Conservation (phyloP, 2,888 invertebrate species). For the Salticus scenicus region DNA sequence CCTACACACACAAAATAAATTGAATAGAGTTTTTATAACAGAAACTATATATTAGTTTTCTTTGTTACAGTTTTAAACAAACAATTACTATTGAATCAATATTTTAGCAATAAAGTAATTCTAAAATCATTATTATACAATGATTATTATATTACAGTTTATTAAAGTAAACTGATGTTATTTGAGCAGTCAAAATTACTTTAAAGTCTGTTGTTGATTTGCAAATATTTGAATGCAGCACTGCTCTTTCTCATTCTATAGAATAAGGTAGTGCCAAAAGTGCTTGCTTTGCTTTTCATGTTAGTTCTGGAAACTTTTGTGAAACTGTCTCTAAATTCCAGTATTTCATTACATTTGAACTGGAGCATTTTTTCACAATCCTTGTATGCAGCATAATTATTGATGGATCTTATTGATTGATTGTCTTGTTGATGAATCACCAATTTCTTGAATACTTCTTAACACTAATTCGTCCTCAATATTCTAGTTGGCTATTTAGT, state of each 20-base stretch:
- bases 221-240: background rate
- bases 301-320: background rate
- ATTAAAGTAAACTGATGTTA: background rate
- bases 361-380: background rate
- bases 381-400: slow-evolving; percentile 10
- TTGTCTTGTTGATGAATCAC: slow-evolving; percentile 4
- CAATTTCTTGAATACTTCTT: background rate
- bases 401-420: too few species aligned
- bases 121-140: background rate
- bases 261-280: background rate
- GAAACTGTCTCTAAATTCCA: slow-evolving; percentile 17
- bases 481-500: slow-evolving; percentile 1
- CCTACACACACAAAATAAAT: background rate
- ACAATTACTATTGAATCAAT: too few species aligned
- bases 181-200: background rate
- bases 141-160: background rate
- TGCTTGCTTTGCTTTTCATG: slow-evolving; percentile 7
- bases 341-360: background rate
- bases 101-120: background rate
- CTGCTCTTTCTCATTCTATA: slow-evolving; percentile 12
- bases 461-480: background rate
- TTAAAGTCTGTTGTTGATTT: background rate
- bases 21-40: background rate
- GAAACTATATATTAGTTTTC: too few species aligned
- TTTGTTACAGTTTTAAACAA: too few species aligned